A percentile compares a stretch with the other conserved stretches of the same genome.
phyloP scores from a whole-genome alignment of 1,140 invertebrate species.

The Scaptomyza montana region DNA sequence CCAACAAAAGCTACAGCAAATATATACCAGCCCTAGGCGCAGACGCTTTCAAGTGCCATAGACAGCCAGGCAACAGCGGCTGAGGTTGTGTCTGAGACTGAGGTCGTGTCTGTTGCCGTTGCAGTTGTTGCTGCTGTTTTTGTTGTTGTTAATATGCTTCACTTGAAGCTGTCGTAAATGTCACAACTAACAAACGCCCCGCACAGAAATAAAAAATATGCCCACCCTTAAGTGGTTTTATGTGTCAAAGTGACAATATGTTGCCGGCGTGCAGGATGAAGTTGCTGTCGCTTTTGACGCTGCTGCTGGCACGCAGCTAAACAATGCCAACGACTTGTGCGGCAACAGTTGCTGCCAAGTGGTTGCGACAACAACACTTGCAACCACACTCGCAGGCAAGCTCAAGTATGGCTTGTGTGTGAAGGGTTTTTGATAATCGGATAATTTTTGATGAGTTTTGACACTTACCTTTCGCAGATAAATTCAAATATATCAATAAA shows the following conservation, averaged over 20 bases:
- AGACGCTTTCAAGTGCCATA: slow-evolving; percentile 76
- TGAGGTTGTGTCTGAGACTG: slow-evolving; percentile 51
- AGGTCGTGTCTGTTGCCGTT: slow-evolving; percentile 36
- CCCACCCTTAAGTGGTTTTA: slow-evolving; percentile 70
- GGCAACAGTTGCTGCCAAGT: slow-evolving; percentile 58
- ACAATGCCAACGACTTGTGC: slow-evolving; percentile 41
- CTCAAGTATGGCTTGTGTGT: slow-evolving; percentile 50
- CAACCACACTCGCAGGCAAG: slow-evolving; percentile 10
- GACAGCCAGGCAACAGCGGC: slow-evolving; percentile 35
- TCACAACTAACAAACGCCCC: slow-evolving; percentile 62
- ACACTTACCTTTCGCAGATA: slow-evolving; percentile 83
- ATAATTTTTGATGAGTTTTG: slow-evolving; percentile 18
- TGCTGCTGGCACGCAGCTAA: slow-evolving; percentile 42
- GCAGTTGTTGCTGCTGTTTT: slow-evolving; percentile 7
- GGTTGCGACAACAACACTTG: slow-evolving; percentile 37
- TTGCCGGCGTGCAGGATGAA: slow-evolving; percentile 68
- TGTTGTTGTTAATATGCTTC: slow-evolving; percentile 52
- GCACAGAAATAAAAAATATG: slow-evolving; percentile 25
- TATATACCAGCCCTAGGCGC: slow-evolving; percentile 57
- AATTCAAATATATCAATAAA: slow-evolving; percentile 84
- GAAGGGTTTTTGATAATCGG: slow-evolving; percentile 19
- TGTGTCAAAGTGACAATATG: slow-evolving; percentile 81
- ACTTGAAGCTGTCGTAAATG: slow-evolving; percentile 79
- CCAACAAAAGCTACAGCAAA: slow-evolving; percentile 1
- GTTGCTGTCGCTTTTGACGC: slow-evolving; percentile 33